These are phyloP conservation scores for Toxotes jaculatrix DNA, from an alignment of 2,113 vertebrate genomes.

Conservation along the genomic window DNA sequence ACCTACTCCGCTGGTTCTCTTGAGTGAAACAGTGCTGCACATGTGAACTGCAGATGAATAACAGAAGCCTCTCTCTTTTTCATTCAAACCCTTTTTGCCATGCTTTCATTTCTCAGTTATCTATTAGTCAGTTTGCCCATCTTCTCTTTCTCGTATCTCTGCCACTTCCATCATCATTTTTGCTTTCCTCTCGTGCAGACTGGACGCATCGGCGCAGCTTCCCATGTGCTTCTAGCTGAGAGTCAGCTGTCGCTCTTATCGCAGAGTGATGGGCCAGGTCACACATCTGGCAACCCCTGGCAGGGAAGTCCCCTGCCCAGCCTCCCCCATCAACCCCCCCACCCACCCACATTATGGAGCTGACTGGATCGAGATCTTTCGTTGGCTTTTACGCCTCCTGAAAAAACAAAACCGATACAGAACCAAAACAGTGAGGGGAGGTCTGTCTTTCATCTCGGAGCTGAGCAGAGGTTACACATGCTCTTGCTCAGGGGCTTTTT, in stretches of 20 bases:
- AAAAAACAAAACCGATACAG: constrained; percentile 72
- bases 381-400: constrained; percentile 70
- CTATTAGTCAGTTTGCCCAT: constrained; percentile 41
- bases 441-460: constrained; percentile 73
- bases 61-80: constrained; percentile 30
- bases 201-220: constrained; percentile 25
- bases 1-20: constrained; percentile 31
- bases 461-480: constrained; percentile 63
- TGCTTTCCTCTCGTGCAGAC: not conserved
- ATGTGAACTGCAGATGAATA: constrained; percentile 71
- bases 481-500: constrained; percentile 53
- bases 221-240: constrained; percentile 59
- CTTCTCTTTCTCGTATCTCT: constrained; percentile 16
- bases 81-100: not conserved
- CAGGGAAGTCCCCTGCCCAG: constrained; percentile 65
- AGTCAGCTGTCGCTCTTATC: constrained; percentile 75
- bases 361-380: constrained; percentile 66
- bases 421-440: constrained; percentile 70
- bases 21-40: constrained; percentile 48
- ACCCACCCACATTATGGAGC: constrained; percentile 37
- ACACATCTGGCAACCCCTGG: constrained; percentile 80
- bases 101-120: constrained; percentile 33
- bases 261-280: constrained; percentile 55
- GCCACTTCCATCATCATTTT: constrained; percentile 17
- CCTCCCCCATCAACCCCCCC: constrained; percentile 30